These are phyloP conservation scores for Apeira syringaria DNA, from an alignment of 2,888 invertebrate species.

Conservation along the genomic window DNA sequence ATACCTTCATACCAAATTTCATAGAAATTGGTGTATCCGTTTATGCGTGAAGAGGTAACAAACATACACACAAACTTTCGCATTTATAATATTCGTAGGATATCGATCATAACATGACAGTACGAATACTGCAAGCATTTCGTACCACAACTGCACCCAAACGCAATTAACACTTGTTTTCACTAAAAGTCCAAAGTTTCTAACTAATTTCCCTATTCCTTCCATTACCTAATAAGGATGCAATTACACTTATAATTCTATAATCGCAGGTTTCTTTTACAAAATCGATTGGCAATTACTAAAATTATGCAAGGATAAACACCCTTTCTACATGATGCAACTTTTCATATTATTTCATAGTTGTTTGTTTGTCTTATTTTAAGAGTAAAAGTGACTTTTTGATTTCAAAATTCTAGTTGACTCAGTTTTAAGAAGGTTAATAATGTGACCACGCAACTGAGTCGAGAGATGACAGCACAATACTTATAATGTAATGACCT, in stretches of 20 bases:
- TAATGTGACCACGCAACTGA: conserved; percentile 3
- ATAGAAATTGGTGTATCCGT: no score
- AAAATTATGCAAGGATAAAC: conserved; percentile 56
- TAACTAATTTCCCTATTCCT: conserved; percentile 22
- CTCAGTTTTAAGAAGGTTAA: conserved; percentile 18
- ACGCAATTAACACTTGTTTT: no score
- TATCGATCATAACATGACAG: no score
- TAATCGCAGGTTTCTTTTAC: conserved; percentile 20
- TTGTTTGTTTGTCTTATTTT: conserved; percentile 28
- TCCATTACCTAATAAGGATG: conserved; percentile 28
- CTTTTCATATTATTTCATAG: conserved; percentile 53
- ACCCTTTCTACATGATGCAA: conserved; percentile 68
- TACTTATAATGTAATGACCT: conserved; percentile 16
- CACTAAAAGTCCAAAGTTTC: no score
- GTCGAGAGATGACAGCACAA: conserved; percentile 19
- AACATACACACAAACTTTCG: no score
- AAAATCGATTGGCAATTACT: conserved; percentile 29
- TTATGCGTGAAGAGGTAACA: no score
- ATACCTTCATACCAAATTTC: no score
- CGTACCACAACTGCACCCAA: no score
- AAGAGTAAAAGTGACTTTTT: conserved; percentile 32
- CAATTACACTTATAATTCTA: conserved; percentile 30
- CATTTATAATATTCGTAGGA: no score
- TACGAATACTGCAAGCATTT: no score
- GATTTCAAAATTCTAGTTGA: conserved; percentile 36